Conservation (phyloP, 1,140 invertebrate genomes). For the Drosophila punjabiensis region DNA sequence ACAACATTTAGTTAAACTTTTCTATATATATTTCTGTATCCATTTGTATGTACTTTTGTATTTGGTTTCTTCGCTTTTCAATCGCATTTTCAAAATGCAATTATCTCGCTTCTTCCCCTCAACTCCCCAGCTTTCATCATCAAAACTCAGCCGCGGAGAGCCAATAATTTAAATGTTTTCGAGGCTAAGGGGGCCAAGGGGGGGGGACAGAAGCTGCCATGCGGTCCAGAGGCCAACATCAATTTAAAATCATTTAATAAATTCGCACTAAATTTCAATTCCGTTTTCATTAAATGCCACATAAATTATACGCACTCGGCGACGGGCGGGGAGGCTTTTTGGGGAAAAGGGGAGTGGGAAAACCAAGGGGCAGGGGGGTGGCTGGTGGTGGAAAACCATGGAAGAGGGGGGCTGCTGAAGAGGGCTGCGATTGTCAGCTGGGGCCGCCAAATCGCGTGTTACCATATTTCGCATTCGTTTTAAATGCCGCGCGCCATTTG, state of each 20-base stretch:
- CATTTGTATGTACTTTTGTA: no score
- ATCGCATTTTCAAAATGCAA: slow-evolving; percentile 24
- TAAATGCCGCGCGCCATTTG: slow-evolving; percentile 78
- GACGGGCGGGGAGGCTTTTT: neutral
- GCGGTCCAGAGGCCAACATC: slow-evolving; percentile 64
- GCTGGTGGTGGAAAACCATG: neutral
- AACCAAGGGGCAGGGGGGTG: neutral
- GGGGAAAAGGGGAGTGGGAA: neutral
- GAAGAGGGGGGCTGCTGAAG: neutral
- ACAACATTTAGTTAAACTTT: neutral
- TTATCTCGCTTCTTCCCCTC: slow-evolving; percentile 4
- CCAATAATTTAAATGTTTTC: slow-evolving; percentile 41
- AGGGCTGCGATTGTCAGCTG: slow-evolving; percentile 26
- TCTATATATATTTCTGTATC: no score
- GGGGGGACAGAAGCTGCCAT: slow-evolving; percentile 8
- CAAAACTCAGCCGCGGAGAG: slow-evolving; percentile 29
- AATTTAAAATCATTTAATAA: slow-evolving; percentile 83
- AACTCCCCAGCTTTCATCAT: slow-evolving; percentile 4
- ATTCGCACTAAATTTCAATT: slow-evolving; percentile 83
- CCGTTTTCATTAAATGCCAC: slow-evolving; percentile 83
- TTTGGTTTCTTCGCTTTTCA: slow-evolving; percentile 1
- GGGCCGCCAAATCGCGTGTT: slow-evolving; percentile 73
- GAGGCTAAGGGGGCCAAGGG: neutral
- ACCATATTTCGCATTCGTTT: slow-evolving; percentile 81
- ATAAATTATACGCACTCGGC: slow-evolving; percentile 77